Evolutionary conservation across 2,888 invertebrate genomes (phyloP), one percentile per base, ranked within the genome.

Genomic region (Aleiodes testaceus): DNA sequence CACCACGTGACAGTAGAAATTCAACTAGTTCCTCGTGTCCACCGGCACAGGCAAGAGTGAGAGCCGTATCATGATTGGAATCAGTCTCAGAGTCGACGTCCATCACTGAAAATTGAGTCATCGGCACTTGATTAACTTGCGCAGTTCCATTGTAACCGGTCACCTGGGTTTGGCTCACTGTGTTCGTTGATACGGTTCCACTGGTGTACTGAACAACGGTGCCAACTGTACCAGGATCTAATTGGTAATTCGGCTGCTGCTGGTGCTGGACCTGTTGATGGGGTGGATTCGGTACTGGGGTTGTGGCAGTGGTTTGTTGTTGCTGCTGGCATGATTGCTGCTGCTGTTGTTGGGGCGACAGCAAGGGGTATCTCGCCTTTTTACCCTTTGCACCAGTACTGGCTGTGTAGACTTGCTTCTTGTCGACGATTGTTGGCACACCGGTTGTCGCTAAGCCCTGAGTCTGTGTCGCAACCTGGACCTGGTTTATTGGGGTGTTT

Each of bases 71-170:
- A 88, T 98, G 97, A 90, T 99, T 99, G 82, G 96, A 97, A 88
- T 99, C 99, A 0, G 99, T 99, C 89, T 97, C 97, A 6, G 97
- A 97, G 89, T 99, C 98, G 77, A 99, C 94, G 88, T 99, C 97
- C 90, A 97, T 94, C 79, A 92, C 92, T 79, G 92, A 92, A 86
- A 92, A 93, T 78, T 92, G 90, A 74, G 89, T 89, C 66, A 90
- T 88, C 14, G 84, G 88, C 76, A 84, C 87, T 78, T 85, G 86
- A 69, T 83, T 85, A 0, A 82, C 78, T 12, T 11, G 64, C 5
- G 45, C 36, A 3, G 61, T 4, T 52, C 66, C n/a, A 20, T 66
- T 52, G 50, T 63, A 71, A 36, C 22, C 50, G 26, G 66, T 16
- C 14, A 44, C 45, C 76, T 26, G 79, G 81, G 44, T 11, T 50